A percentile compares a stretch with the other conserved stretches of the same genome.
Evolutionary conservation across 2,113 vertebrate species (phyloP).

Genomic region (Corythaixoides concolor): DNA sequence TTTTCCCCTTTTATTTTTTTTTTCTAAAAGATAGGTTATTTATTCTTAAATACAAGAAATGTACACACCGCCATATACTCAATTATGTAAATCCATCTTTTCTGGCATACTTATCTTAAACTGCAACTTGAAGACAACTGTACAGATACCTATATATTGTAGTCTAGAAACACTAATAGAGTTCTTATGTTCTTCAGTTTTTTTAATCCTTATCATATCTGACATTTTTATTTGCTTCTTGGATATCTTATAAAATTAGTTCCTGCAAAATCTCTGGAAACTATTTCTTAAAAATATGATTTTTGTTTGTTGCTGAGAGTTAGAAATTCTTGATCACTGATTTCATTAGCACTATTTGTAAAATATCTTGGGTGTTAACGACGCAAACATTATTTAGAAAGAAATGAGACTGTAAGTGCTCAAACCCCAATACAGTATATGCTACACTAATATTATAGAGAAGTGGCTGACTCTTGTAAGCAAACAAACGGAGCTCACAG

Average conservation of each 20-base stretch:
- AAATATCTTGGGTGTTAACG: not conserved
- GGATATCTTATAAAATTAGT: not conserved
- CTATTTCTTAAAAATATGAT: not conserved
- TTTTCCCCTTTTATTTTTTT: no score
- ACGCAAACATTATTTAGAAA: not conserved
- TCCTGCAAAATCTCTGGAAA: not conserved
- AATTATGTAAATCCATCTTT: not conserved
- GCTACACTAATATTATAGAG: not conserved
- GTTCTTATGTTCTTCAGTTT: not conserved
- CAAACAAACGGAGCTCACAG: not conserved
- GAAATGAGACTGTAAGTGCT: not conserved
- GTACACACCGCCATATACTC: fast-evolving
- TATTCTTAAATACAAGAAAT: not conserved
- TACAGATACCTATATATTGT: not conserved
- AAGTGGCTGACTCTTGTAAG: not conserved
- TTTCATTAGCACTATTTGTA: not conserved
- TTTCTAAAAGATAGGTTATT: not conserved
- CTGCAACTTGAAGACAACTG: not conserved
- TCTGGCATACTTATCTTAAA: not conserved
- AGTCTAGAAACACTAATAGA: not conserved
- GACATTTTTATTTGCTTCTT: not conserved
- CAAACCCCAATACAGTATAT: not conserved
- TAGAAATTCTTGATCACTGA: not conserved
- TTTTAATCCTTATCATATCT: not conserved
- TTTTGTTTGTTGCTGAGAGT: not conserved